Evolutionary conservation across 2,113 vertebrate genomes (phyloP), one percentile per base, ranked within the genome.

Genomic region (Galemys pyrenaicus): DNA sequence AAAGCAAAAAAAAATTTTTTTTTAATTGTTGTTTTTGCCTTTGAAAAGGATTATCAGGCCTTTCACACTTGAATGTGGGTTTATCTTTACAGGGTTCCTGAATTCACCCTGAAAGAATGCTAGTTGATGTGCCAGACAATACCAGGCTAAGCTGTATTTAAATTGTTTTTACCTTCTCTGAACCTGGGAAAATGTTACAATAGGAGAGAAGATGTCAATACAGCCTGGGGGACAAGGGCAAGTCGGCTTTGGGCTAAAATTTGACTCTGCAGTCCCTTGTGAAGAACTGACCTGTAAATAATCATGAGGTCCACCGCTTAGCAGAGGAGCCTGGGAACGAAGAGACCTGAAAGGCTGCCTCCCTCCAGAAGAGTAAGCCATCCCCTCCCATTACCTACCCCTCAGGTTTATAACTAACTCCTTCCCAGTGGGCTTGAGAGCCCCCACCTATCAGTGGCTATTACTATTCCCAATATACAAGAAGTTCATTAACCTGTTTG

Each of bases 1-100:
- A 96, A 93, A 94, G 54, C 75, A 92, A 78, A 95, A 96, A 70
- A 95, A 95, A 67, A 65, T 95, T 83, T 97, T 87, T 92, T 71
- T 91, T 79, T 56, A 49, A 15, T 68, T 75, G 13, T 85, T 96
- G 67, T 74, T 90, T 93, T 94, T 91, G 85, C 71, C 73, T 92
- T 67, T 82, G 62, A 91, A 94, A 80, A 96, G 44, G 60, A 79
- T 74, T 67, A 46, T 92, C 80, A 84, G 60, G 84, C 35, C 54
- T 96, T 92, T 87, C 81, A 89, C 74, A 92, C 67, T 92, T 75
- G 41, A 84, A 54, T 87, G 37, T 64, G 83, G 71, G 56, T 75
- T 92, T 95, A 96, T 96, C 78, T 92, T 94, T 80, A 71, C 51
- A 28, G 5, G 51, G 39, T 65, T 75, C 49, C 81, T 82, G 82